These are phyloP conservation scores for Drosophila bocki DNA, from an alignment of 1,140 invertebrate genomes.

Conservation along the genomic window DNA sequence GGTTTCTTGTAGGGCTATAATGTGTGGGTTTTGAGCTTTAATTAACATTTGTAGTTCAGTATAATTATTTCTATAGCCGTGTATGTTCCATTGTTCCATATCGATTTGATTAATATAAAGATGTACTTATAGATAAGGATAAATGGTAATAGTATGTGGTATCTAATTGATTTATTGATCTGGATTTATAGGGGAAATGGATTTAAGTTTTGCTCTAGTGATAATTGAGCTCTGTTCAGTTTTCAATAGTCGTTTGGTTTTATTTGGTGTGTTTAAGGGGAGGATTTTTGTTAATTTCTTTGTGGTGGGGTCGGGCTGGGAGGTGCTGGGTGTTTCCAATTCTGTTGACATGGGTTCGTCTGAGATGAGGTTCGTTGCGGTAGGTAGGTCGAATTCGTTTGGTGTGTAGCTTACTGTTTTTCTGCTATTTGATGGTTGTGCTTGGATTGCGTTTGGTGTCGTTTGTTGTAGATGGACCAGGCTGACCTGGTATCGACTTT, in stretches of 20 bases:
- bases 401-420: not conserved
- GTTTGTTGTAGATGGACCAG: not conserved
- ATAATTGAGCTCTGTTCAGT: not conserved
- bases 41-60: not conserved
- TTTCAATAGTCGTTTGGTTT: not conserved
- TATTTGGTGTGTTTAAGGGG: conserved; percentile 1
- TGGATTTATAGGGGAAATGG: not conserved
- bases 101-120: not conserved
- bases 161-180: not conserved
- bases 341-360: not conserved
- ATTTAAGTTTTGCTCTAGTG: not conserved
- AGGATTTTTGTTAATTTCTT: not conserved
- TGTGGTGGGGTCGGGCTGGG: not conserved
- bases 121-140: not conserved
- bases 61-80: not conserved
- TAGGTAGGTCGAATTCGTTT: not conserved
- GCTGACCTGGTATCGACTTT: not conserved
- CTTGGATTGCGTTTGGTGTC: not conserved
- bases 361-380: not conserved
- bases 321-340: not conserved
- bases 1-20: not conserved
- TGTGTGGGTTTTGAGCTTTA: too few relatives aligned
- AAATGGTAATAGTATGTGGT: not conserved
- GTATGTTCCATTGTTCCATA: not conserved
- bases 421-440: not conserved